These are phyloP conservation scores for Hoplostethus mediterraneus DNA, from an alignment of 2,797 vertebrate species.

Conservation along the genomic window DNA sequence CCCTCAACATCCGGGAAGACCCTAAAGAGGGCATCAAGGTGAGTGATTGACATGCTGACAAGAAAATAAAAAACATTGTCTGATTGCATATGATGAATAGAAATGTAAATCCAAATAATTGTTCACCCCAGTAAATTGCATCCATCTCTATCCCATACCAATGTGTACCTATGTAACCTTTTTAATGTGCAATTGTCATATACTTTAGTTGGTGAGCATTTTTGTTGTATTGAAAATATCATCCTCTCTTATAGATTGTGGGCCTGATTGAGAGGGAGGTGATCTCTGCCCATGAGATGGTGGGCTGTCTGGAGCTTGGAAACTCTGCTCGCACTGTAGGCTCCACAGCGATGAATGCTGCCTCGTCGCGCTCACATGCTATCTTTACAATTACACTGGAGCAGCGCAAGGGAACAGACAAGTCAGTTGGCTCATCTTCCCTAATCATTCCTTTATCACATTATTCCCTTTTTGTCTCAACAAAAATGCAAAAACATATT, in stretches of 20 bases:
- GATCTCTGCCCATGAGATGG: conserved; percentile 86
- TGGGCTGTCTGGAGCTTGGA: conserved; percentile 92
- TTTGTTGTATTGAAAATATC: not conserved
- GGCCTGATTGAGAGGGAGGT: conserved; percentile 92
- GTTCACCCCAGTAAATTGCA: not conserved
- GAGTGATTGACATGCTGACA: conserved; percentile 35
- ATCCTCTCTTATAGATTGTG: conserved; percentile 85
- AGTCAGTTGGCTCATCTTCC: conserved; percentile 81
- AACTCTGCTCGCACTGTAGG: conserved; percentile 93
- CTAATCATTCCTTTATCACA: not conserved
- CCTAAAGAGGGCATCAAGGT: conserved; percentile 98
- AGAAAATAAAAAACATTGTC: not conserved
- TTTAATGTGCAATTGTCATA: not conserved
- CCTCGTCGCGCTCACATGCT: conserved; percentile 95
- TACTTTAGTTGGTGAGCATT: not conserved
- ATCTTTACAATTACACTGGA: conserved; percentile 97
- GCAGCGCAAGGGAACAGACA: conserved; percentile 89
- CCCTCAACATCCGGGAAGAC: conserved; percentile 93
- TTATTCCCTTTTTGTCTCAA: no score
- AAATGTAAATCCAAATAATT: not conserved
- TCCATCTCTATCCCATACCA: not conserved
- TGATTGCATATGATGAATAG: not conserved
- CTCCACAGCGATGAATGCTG: conserved; percentile 96
- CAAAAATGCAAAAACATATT: no score
- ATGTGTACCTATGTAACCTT: no score